These are phyloP conservation scores for Geococcyx californianus DNA, from an alignment of 2,113 vertebrate genomes.

Conservation along the genomic window DNA sequence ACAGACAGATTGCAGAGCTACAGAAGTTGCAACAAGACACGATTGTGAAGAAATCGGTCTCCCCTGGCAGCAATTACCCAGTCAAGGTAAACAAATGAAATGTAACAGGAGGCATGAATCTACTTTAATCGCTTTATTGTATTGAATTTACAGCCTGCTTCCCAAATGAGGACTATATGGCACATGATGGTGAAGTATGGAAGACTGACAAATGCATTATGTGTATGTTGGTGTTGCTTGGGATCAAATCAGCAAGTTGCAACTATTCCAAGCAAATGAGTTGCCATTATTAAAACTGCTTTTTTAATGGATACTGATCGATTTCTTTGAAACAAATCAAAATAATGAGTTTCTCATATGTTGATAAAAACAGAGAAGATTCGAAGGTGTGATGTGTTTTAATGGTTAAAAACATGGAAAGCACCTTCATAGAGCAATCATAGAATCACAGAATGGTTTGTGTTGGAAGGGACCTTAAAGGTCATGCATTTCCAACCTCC, in stretches of 20 bases:
- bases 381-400: not conserved
- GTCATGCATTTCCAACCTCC: too few relatives aligned
- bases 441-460: too few relatives aligned
- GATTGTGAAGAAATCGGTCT: not conserved
- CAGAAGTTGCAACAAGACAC: constrained; percentile 52
- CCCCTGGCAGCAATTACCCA: not conserved
- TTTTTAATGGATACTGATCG: not conserved
- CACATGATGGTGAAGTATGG: not conserved
- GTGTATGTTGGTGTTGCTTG: not conserved
- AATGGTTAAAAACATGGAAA: not conserved
- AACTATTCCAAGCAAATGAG: not conserved
- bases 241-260: not conserved
- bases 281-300: not conserved
- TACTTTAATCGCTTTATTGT: not conserved
- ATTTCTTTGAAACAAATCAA: not conserved
- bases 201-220: not conserved
- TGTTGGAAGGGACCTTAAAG: too few relatives aligned
- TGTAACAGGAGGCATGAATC: not conserved
- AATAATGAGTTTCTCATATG: not conserved
- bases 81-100: constrained; percentile 61
- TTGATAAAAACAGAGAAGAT: not conserved
- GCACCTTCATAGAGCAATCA: not conserved
- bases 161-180: not conserved
- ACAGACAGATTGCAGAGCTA: constrained; percentile 66
- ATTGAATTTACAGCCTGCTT: not conserved